Conservation (phyloP, 2,888 invertebrate species). For the Thyatira batis region DNA sequence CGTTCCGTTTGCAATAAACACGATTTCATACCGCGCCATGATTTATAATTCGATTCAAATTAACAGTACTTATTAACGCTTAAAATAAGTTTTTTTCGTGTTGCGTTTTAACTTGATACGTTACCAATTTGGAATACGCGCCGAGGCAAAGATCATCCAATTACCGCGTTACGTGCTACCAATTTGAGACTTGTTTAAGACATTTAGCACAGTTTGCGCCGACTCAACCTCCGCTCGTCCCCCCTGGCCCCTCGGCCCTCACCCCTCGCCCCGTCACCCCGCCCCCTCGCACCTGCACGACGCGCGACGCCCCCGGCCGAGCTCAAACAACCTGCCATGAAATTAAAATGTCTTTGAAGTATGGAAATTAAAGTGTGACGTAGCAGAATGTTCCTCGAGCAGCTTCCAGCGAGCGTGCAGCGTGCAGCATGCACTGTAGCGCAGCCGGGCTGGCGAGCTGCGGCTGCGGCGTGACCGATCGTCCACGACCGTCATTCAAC, state of each 20-base stretch:
- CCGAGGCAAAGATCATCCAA: slow-evolving; percentile 19
- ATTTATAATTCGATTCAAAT: neutral
- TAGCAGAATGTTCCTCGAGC: slow-evolving; percentile 23
- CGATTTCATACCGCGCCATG: neutral
- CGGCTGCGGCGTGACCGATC: neutral
- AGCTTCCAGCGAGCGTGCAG: neutral
- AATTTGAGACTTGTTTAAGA: slow-evolving; percentile 18
- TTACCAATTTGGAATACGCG: slow-evolving; percentile 5
- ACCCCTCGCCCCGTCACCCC: slow-evolving; percentile 1
- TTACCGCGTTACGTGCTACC: slow-evolving; percentile 16
- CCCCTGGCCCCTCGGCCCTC: slow-evolving; percentile 4
- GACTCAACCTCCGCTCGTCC: neutral
- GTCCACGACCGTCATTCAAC: neutral
- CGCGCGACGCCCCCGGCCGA: slow-evolving; percentile 13
- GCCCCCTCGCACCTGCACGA: slow-evolving; percentile 11
- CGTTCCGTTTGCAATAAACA: neutral
- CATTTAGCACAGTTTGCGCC: slow-evolving; percentile 14
- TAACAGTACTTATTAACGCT: neutral
- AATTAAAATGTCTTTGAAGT: slow-evolving; percentile 40
- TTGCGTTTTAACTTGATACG: neutral
- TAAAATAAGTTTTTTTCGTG: neutral
- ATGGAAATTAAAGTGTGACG: slow-evolving; percentile 37
- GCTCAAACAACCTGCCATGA: slow-evolving; percentile 31
- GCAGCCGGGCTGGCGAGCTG: neutral
- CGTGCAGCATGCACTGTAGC: neutral